Evolutionary conservation across 2,113 vertebrate genomes (phyloP).

Genomic region (Macheiramphus alcinus): DNA sequence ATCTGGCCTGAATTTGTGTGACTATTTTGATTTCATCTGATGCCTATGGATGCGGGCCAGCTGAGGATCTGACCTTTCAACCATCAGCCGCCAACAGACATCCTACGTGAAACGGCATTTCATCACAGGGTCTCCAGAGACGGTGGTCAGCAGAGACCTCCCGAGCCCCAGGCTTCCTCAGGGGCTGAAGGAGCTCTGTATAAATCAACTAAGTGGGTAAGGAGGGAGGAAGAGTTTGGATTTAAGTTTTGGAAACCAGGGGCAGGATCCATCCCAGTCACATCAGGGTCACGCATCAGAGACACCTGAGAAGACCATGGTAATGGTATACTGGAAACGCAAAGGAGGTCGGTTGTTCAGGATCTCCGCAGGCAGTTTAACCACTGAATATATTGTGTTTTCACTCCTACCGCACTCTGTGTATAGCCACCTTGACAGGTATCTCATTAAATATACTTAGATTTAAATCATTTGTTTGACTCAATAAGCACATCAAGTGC

Average conservation of each 20-base stretch:
- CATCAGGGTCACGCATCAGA: no score
- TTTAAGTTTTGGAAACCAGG: background rate
- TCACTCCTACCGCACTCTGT: background rate
- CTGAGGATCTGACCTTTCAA: background rate
- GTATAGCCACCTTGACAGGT: background rate
- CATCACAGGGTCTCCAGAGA: fast-evolving
- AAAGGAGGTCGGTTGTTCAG: background rate
- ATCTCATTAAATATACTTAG: background rate
- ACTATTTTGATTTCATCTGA: background rate
- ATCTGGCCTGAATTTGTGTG: background rate
- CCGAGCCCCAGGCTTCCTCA: background rate
- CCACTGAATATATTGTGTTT: background rate
- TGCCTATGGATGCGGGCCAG: background rate
- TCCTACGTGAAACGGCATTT: fast-evolving
- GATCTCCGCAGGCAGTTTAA: background rate
- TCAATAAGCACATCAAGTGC: background rate
- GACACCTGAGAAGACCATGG: background rate
- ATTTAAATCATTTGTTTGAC: background rate
- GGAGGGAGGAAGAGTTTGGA: background rate
- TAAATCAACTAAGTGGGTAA: no score
- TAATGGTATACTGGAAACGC: background rate
- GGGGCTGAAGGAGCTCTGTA: background rate
- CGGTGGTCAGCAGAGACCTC: no score
- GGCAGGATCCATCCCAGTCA: background rate
- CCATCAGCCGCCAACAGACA: fast-evolving